A percentile compares a stretch with the other conserved stretches of the same genome.
Evolutionary conservation across 2,113 vertebrate genomes (phyloP).

Genomic region (Halcyon senegalensis): DNA sequence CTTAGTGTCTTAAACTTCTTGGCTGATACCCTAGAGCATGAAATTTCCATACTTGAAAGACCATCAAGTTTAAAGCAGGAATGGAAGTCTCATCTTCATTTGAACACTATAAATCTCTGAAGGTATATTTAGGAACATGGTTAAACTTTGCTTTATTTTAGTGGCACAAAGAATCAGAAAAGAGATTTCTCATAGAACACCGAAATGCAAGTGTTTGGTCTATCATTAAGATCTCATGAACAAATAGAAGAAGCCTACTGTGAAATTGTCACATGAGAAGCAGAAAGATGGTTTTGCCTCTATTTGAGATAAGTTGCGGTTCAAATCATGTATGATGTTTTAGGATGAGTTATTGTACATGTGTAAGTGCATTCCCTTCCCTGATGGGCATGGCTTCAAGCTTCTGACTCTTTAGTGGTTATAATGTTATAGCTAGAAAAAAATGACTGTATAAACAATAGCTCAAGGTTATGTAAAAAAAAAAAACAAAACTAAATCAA

Average conservation of each 20-base stretch:
- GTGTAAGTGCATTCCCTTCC: background rate
- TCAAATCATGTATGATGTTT: background rate
- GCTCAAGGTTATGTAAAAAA: conserved; percentile 28
- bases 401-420: background rate
- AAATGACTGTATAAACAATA: conserved; percentile 24
- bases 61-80: background rate
- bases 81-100: background rate
- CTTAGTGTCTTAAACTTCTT: background rate
- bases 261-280: background rate
- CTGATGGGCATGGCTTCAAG: background rate
- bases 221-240: background rate
- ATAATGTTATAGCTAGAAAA: background rate
- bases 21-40: background rate
- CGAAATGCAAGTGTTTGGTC: background rate
- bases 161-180: background rate
- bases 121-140: background rate
- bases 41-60: background rate
- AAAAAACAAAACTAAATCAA: background rate
- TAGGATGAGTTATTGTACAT: background rate
- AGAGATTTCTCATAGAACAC: background rate
- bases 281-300: background rate
- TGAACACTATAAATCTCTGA: background rate
- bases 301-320: background rate
- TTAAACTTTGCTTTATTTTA: background rate
- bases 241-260: background rate